Percentiles rank a stretch among this genome's conserved stretches.
Conservation (phyloP, 2,888 invertebrate genomes). For the Mechanitis messenoides region DNA sequence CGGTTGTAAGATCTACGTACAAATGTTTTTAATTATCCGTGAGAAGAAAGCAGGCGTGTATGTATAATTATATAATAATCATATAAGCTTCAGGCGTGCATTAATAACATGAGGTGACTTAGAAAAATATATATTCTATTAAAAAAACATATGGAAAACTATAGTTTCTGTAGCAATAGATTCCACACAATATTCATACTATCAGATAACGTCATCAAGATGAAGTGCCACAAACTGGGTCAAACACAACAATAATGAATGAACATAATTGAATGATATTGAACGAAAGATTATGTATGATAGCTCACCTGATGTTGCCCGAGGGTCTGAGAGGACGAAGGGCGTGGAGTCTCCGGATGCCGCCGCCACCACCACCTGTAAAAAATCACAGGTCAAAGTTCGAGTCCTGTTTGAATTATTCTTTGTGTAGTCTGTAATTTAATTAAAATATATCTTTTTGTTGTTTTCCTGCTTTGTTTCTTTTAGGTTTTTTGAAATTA, state of each 20-base stretch:
- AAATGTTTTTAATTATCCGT: slow-evolving; percentile 43
- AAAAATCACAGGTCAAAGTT: not conserved
- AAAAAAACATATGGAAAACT: not conserved
- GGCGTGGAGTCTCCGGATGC: slow-evolving; percentile 55
- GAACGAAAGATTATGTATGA: not conserved
- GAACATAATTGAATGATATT: slow-evolving; percentile 7
- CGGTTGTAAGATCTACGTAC: slow-evolving; percentile 76
- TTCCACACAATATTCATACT: not conserved
- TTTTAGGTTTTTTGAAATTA: too few species aligned
- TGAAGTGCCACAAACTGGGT: not conserved
- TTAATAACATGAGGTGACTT: too few species aligned
- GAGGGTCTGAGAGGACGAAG: slow-evolving; percentile 61
- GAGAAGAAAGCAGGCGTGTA: too few species aligned
- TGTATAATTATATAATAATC: too few species aligned
- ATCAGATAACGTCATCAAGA: not conserved
- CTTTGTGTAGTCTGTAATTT: too few species aligned
- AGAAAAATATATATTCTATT: too few species aligned
- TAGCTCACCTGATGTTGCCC: slow-evolving; percentile 62
- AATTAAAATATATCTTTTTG: too few species aligned
- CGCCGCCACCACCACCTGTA: slow-evolving; percentile 50
- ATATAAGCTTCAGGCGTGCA: too few species aligned
- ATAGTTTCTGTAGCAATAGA: not conserved
- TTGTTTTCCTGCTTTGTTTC: too few species aligned
- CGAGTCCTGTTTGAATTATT: too few species aligned
- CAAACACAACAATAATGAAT: not conserved